Base-by-base conservation (phyloP, 2,888 invertebrate genomes). In the Cactoblastis cactorum region DNA sequence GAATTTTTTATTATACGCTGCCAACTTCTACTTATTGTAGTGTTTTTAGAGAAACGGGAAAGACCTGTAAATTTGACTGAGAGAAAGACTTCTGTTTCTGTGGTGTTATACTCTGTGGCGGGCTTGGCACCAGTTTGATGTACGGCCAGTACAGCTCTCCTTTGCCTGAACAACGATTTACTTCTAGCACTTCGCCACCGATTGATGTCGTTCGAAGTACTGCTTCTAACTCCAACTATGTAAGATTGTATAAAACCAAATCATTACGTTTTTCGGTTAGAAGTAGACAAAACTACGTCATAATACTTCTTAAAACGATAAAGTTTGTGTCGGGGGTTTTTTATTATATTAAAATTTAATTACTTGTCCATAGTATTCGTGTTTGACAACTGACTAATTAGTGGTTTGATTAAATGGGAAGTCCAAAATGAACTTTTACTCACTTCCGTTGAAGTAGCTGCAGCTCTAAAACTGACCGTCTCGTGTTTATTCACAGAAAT, bases 61-160 rank as follows among this genome's bases (percentile, higher is more conserved):
- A 12, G 2, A 43, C 43, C 43, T 49, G 15, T 41, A 75, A 52
- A 51, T 69, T 64, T 9, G 54, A 61, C 0, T 71, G 69, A 0
- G 77, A 76, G 0, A 43, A 22, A 0, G 74, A 71, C 0, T 37
- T 49, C 14, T 61, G 61, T 38, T 66, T 71, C 3, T 39, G 19
- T 1, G 45, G 1, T 2, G 37, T 9, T 3, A 28, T 0, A 45
- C 18, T 3, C 1, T 39, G n/a, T 2, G 49, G 28, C 0, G 57
- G 48, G 0, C 28, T 32, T 0, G 80, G 72, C 35, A 75, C 65
- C 34, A 88, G 56, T 1, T 67, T 58, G 6, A 89, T 76, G 45
- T 74, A 86, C 0, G 86, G 86, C 88, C 88, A 89, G 54, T 70
- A 71, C n/a, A 89, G 56, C 51, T 85, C 85, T 0, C 88, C 88